Percentiles rank a stretch among this genome's conserved stretches.
Evolutionary conservation across 2,113 vertebrate species (phyloP).

Genomic region (Dascyllus trimaculatus): DNA sequence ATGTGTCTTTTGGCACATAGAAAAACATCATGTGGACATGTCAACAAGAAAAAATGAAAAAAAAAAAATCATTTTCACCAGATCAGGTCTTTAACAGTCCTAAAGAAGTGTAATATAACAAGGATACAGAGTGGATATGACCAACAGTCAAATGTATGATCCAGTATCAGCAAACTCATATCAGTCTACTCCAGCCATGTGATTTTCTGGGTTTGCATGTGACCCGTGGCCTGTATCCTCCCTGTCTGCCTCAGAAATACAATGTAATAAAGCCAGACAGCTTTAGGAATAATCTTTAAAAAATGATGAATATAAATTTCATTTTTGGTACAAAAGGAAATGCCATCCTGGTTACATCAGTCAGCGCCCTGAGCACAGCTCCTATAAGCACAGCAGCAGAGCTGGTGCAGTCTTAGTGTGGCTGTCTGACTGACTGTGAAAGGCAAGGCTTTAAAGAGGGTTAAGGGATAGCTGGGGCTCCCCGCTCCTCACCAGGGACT

Average conservation of each 20-base stretch:
- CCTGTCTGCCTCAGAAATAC: slow-evolving; percentile 7
- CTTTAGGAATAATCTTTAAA: slow-evolving; percentile 35
- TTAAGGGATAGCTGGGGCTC: slow-evolving; percentile 69
- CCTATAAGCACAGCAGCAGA: slow-evolving; percentile 27
- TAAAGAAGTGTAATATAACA: not conserved
- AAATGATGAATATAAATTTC: slow-evolving; percentile 37
- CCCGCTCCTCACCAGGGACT: slow-evolving; percentile 72
- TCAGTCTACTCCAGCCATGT: not conserved
- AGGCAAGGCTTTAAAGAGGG: slow-evolving; percentile 71
- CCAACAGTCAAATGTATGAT: not conserved
- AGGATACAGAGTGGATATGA: slow-evolving; percentile 2
- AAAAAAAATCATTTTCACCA: no score
- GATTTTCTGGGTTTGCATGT: slow-evolving; percentile 18
- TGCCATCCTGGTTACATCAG: slow-evolving; percentile 45
- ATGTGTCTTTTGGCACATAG: no score
- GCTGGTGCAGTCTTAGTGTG: slow-evolving; percentile 52
- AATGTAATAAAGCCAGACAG: slow-evolving; percentile 29
- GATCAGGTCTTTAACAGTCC: no score
- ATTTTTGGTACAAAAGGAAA: slow-evolving; percentile 42
- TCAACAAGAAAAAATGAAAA: no score
- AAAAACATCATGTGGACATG: no score
- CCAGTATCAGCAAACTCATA: not conserved
- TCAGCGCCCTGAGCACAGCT: slow-evolving; percentile 21
- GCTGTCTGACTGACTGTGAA: slow-evolving; percentile 68
- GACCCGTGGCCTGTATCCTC: slow-evolving; percentile 13